Evolutionary conservation across 1,140 invertebrate genomes (phyloP).

Genomic region (Eueides isabella): DNA sequence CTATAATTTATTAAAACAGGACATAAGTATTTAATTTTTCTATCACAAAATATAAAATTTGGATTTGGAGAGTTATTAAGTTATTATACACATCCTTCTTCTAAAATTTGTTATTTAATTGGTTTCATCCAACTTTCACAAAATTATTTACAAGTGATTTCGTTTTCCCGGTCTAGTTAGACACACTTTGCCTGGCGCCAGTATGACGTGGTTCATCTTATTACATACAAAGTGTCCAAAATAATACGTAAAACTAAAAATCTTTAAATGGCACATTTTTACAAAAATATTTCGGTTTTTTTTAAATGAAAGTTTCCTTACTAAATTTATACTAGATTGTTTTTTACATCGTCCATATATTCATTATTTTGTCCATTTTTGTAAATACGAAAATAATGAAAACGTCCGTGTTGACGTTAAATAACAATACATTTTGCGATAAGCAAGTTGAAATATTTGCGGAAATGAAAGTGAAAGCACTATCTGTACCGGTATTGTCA

Average conservation of each 20-base stretch:
- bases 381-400: constrained; percentile 45
- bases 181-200: background rate
- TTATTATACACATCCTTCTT: background rate
- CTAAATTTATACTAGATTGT: too few relatives aligned
- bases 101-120: background rate
- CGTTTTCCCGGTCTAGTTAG: background rate
- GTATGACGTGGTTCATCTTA: background rate
- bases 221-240: too few relatives aligned
- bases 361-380: too few relatives aligned
- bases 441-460: constrained; percentile 46
- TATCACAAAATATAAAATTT: background rate
- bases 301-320: too few relatives aligned
- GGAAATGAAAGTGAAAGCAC: constrained; percentile 74
- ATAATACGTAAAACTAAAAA: too few relatives aligned
- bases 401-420: constrained; percentile 62
- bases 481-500: constrained; percentile 45
- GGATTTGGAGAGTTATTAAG: background rate
- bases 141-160: background rate
- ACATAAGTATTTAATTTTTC: background rate
- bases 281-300: too few relatives aligned
- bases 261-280: too few relatives aligned
- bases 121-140: background rate
- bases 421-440: constrained; percentile 64
- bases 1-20: background rate
- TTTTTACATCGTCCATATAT: background rate